phyloP scores from a whole-genome alignment of 2,113 vertebrate species.

The Abramis brama region DNA sequence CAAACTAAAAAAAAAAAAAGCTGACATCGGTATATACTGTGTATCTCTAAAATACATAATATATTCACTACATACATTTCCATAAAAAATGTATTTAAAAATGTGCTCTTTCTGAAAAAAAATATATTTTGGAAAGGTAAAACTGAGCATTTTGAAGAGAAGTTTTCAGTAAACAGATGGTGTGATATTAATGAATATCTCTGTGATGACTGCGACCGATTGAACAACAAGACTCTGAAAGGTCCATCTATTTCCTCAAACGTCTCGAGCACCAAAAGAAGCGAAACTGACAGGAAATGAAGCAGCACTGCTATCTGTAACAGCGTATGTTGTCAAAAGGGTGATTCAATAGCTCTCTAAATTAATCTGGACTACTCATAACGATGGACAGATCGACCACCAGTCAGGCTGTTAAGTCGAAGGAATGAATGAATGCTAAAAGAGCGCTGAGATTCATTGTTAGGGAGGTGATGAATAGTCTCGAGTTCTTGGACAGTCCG shows the following conservation, averaged over 20 bases:
- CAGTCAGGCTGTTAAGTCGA: not conserved
- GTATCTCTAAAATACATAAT: too few species aligned
- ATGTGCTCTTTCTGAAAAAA: not conserved
- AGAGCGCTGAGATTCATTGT: constrained; percentile 39
- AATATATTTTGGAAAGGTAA: not conserved
- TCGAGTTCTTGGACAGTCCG: constrained; percentile 4
- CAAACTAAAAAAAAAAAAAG: too few species aligned
- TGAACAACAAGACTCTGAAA: constrained; percentile 1
- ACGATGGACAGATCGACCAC: constrained; percentile 24
- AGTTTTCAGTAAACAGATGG: not conserved
- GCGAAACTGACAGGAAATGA: not conserved
- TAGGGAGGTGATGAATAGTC: constrained; percentile 48
- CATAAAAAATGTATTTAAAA: too few species aligned
- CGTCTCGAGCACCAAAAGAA: not conserved
- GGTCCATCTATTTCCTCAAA: constrained; percentile 3
- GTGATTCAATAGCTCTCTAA: constrained; percentile 25
- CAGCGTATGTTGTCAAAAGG: constrained; percentile 3
- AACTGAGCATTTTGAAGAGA: not conserved
- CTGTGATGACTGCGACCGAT: not conserved
- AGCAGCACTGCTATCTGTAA: constrained; percentile 1
- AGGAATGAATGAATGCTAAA: constrained; percentile 20
- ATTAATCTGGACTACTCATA: constrained; percentile 18
- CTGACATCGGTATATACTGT: too few species aligned
- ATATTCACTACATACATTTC: too few species aligned
- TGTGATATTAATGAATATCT: not conserved